Conservation (phyloP, 2,888 invertebrate genomes). For the Cryptocephalus moraei region DNA sequence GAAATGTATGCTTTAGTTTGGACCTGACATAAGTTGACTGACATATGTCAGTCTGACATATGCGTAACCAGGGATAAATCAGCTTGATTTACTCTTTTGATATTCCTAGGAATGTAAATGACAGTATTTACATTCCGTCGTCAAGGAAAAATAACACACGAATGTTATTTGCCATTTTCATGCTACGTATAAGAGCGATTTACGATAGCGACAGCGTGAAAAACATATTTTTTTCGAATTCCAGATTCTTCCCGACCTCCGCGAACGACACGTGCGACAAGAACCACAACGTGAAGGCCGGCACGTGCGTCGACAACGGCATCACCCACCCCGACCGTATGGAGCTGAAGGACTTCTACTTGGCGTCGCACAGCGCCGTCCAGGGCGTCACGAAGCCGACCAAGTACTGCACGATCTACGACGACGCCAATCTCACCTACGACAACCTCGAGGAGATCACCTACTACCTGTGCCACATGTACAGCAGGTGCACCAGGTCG, state of each 20-base stretch:
- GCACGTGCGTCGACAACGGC: slow-evolving; percentile 56
- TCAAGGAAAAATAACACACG: too few relatives aligned
- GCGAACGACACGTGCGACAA: slow-evolving; percentile 40
- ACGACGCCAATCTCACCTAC: slow-evolving; percentile 59
- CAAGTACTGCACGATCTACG: slow-evolving; percentile 74
- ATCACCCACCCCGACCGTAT: slow-evolving; percentile 69
- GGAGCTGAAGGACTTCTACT: slow-evolving; percentile 69
- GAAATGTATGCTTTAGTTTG: too few relatives aligned
- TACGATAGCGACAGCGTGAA: too few relatives aligned
- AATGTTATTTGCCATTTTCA: too few relatives aligned
- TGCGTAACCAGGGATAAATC: too few relatives aligned
- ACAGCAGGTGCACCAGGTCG: slow-evolving; percentile 70
- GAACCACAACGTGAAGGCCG: slow-evolving; percentile 54
- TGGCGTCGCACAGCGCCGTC: slow-evolving; percentile 57
- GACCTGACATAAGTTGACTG: too few relatives aligned
- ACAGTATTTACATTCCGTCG: too few relatives aligned
- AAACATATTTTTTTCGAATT: too few relatives aligned
- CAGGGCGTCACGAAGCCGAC: slow-evolving; percentile 78
- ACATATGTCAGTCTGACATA: too few relatives aligned
- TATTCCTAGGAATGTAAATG: too few relatives aligned
- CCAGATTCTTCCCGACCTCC: background rate
- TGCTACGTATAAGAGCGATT: too few relatives aligned
- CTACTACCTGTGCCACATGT: slow-evolving; percentile 76
- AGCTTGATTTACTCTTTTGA: too few relatives aligned
- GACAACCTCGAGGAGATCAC: slow-evolving; percentile 70